Evolutionary conservation across 2,888 invertebrate genomes (phyloP).

Genomic region (Limenitis arthemis): DNA sequence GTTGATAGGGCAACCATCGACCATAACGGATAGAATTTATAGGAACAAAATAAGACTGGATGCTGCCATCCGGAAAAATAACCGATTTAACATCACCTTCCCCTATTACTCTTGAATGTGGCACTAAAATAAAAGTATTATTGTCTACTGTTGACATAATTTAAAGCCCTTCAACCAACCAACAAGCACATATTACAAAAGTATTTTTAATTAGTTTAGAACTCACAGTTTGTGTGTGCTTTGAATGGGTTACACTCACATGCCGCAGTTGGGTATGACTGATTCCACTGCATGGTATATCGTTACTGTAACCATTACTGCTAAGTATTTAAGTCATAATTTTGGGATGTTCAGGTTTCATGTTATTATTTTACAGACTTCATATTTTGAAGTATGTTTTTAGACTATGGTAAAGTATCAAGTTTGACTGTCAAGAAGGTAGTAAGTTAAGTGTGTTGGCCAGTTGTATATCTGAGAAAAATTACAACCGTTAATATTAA

Average conservation of each 20-base stretch:
- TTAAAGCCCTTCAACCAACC: too few relatives aligned
- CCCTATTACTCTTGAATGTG: slow-evolving; percentile 41
- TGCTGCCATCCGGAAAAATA: slow-evolving; percentile 46
- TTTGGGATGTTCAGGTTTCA: not conserved
- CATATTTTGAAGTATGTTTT: too few relatives aligned
- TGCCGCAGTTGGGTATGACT: slow-evolving; percentile 20
- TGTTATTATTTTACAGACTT: too few relatives aligned
- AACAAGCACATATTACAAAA: too few relatives aligned
- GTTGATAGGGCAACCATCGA: slow-evolving; percentile 28
- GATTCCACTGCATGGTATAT: slow-evolving; percentile 42
- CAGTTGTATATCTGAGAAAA: too few relatives aligned
- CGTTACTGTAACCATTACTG: not conserved
- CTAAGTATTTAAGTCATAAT: not conserved
- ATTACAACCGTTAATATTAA: too few relatives aligned
- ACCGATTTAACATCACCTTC: slow-evolving; percentile 53
- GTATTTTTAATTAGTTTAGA: too few relatives aligned
- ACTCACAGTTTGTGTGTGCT: slow-evolving; percentile 1
- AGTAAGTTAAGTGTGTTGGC: too few relatives aligned
- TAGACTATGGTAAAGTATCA: too few relatives aligned
- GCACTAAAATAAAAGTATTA: slow-evolving; percentile 11
- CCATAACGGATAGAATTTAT: slow-evolving; percentile 23
- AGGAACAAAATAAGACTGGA: slow-evolving; percentile 51
- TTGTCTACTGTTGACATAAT: too few relatives aligned
- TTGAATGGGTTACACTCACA: slow-evolving; percentile 3
- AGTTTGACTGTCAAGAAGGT: too few relatives aligned